These are phyloP conservation scores for Theristicus caerulescens DNA, from an alignment of 2,113 vertebrate species.

Conservation along the genomic window DNA sequence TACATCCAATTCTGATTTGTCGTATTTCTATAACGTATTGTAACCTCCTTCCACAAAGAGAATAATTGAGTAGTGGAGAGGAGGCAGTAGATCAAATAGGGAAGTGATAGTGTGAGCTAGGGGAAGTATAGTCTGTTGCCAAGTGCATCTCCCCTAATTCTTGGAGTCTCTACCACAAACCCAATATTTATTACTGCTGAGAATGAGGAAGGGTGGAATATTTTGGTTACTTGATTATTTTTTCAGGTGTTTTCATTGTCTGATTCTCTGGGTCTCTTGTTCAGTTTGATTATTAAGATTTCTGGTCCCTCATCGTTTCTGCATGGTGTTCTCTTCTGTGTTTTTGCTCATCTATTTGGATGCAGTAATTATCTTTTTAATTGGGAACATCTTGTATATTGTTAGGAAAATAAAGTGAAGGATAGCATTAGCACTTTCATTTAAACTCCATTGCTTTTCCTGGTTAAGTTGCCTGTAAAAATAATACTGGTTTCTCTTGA, in stretches of 20 bases:
- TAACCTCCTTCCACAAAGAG: background rate
- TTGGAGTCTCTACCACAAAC: background rate
- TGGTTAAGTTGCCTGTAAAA: background rate
- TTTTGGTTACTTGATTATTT: background rate
- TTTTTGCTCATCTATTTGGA: background rate
- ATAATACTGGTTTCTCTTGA: background rate
- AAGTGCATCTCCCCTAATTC: background rate
- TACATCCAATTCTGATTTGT: background rate
- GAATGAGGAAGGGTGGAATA: background rate
- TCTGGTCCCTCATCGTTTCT: background rate
- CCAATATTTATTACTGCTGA: background rate
- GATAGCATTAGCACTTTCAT: background rate
- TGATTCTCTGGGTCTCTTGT: background rate
- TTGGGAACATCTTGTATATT: background rate
- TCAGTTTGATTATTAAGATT: background rate
- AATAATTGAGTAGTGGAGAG: background rate
- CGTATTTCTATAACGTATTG: background rate
- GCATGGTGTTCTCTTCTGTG: background rate
- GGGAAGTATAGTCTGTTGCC: background rate
- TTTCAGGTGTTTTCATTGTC: background rate
- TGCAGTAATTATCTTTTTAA: background rate
- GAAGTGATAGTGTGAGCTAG: background rate
- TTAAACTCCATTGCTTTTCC: background rate
- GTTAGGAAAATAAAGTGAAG: background rate
- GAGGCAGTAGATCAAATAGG: background rate